Evolutionary conservation across 1,140 invertebrate species (phyloP).

Genomic region (Drosophila ercepeae): DNA sequence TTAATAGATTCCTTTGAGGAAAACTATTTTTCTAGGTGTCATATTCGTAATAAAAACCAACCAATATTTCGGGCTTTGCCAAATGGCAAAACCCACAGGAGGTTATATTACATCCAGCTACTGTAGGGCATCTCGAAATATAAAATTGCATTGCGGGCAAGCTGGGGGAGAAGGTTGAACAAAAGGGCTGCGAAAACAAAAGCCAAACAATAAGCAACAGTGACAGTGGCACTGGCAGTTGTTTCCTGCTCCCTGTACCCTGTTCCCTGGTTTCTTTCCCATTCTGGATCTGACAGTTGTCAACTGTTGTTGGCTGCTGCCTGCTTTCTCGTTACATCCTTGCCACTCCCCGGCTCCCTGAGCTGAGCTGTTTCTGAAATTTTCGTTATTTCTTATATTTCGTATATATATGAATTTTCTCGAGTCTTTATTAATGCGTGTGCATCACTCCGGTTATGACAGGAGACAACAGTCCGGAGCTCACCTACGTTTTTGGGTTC

Average conservation of each 20-base stretch:
- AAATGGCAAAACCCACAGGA: not conserved
- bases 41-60: not conserved
- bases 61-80: not conserved
- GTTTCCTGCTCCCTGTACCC: slow-evolving; percentile 27
- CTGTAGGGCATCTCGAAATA: slow-evolving; percentile 24
- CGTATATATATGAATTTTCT: slow-evolving; percentile 34
- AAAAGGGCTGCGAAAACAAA: slow-evolving; percentile 56
- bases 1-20: not conserved
- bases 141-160: slow-evolving; percentile 23
- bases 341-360: slow-evolving; percentile 1
- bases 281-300: slow-evolving; percentile 76
- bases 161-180: slow-evolving; percentile 1
- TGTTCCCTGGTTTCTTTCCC: not conserved
- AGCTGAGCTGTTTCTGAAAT: slow-evolving; percentile 15
- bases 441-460: slow-evolving; percentile 25
- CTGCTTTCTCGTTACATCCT: slow-evolving; percentile 48
- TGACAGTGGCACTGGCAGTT: slow-evolving; percentile 71
- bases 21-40: not conserved
- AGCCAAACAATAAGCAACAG: slow-evolving; percentile 76
- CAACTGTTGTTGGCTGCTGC: slow-evolving; percentile 72
- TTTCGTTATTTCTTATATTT: slow-evolving; percentile 39
- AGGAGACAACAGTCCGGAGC: slow-evolving; percentile 9
- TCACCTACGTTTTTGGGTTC: slow-evolving; percentile 17
- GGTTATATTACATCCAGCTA: not conserved
- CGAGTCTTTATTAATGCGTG: slow-evolving; percentile 60